Evolutionary conservation across 2,797 vertebrate genomes (phyloP).

Genomic region (Halcyon badia): DNA sequence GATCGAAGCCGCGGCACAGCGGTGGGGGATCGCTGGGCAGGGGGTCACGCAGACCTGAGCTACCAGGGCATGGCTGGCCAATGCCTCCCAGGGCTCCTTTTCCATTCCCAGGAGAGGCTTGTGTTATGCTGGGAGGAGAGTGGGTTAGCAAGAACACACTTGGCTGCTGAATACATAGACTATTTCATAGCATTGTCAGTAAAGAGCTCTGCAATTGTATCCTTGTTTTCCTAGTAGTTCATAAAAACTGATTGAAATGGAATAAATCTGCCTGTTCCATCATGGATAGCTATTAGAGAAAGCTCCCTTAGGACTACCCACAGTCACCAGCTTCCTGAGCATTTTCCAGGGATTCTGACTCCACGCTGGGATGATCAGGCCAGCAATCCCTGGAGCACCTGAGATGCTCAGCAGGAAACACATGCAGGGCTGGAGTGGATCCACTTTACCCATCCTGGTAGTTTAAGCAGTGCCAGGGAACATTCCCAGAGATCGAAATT

Average conservation of each 20-base stretch:
- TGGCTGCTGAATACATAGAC: fast-evolving
- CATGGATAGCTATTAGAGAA: background rate
- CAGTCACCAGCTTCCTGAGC: background rate
- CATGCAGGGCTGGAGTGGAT: background rate
- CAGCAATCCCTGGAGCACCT: background rate
- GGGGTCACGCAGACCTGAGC: background rate
- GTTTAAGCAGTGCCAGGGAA: background rate
- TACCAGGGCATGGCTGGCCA: fast-evolving
- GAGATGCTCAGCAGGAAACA: background rate
- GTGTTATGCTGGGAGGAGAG: background rate
- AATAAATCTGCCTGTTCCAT: background rate
- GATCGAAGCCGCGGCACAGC: constrained; percentile 55
- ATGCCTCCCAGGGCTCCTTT: background rate
- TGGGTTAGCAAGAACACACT: background rate
- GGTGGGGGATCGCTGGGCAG: fast-evolving
- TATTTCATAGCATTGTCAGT: background rate
- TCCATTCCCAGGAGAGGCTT: background rate
- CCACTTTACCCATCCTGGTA: background rate
- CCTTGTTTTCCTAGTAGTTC: background rate
- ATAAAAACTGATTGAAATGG: background rate
- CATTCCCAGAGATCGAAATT: background rate
- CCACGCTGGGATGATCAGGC: background rate
- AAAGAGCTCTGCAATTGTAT: background rate
- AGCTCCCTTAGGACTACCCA: background rate
- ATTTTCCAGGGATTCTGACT: background rate